phyloP scores from a whole-genome alignment of 2,113 vertebrate species.

The Clupea harengus region DNA sequence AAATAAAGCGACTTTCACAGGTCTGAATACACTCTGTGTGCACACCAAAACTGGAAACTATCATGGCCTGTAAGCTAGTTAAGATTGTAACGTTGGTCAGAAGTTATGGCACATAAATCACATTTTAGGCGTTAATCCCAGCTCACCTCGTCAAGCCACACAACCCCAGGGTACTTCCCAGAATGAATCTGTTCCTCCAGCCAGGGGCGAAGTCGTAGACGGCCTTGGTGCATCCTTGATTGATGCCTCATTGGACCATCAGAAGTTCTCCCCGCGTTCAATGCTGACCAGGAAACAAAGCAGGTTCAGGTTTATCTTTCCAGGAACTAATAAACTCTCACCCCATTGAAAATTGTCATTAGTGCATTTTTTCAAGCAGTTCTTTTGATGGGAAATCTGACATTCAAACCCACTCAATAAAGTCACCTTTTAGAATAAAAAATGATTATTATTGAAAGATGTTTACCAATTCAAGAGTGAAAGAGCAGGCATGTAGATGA shows the following conservation, averaged over 20 bases:
- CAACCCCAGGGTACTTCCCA: constrained; percentile 72
- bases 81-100: too few species aligned
- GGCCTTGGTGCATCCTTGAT: constrained; percentile 66
- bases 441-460: not conserved
- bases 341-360: not conserved
- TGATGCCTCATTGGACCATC: not conserved
- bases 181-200: constrained; percentile 77
- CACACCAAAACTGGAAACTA: not conserved
- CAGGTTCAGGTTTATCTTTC: not conserved
- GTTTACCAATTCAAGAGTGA: not conserved
- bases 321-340: not conserved
- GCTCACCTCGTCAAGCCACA: constrained; percentile 73
- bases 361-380: not conserved
- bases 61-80: not conserved
- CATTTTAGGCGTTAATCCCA: not conserved
- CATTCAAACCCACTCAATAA: not conserved
- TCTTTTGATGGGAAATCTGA: not conserved
- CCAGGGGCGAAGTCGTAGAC: constrained; percentile 72
- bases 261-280: not conserved
- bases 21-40: not conserved
- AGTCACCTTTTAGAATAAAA: not conserved
- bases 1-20: not conserved
- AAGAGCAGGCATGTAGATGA: not conserved
- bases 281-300: not conserved
- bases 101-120: not conserved